Conservation (phyloP, 1,140 invertebrate genomes). For the Trachymyrmex cornetzi region DNA sequence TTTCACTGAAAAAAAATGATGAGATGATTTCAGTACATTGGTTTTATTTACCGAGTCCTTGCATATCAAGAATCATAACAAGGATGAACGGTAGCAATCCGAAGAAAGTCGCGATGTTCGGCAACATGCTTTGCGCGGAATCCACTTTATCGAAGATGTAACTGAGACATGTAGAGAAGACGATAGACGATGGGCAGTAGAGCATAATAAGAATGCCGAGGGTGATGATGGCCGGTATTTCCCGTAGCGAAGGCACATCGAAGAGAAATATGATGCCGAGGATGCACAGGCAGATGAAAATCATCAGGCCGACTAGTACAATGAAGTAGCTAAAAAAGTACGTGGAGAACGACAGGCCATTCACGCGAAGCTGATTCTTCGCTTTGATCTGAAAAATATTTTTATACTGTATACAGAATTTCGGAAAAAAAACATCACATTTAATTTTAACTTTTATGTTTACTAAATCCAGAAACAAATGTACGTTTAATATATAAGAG, state of each 20-base stretch:
- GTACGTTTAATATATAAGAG: neutral
- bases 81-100: conserved; percentile 92
- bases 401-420: neutral
- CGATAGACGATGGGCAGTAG: conserved; percentile 91
- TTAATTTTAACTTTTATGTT: conserved; percentile 16
- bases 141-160: conserved; percentile 94
- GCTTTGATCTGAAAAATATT: conserved; percentile 90
- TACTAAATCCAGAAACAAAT: neutral
- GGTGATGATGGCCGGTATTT: conserved; percentile 90
- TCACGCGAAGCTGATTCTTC: conserved; percentile 93
- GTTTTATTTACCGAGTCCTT: conserved; percentile 88
- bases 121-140: conserved; percentile 92
- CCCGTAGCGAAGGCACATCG: conserved; percentile 89
- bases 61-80: conserved; percentile 90
- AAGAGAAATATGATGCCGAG: conserved; percentile 90
- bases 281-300: conserved; percentile 89
- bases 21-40: neutral
- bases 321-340: conserved; percentile 94
- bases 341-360: conserved; percentile 92
- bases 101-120: conserved; percentile 91
- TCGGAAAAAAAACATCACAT: neutral
- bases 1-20: neutral
- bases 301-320: conserved; percentile 90
- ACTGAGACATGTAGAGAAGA: conserved; percentile 92
- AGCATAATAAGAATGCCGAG: conserved; percentile 90